Conservation (phyloP, 2,113 vertebrate genomes). For the Thinocorus orbignyianus region DNA sequence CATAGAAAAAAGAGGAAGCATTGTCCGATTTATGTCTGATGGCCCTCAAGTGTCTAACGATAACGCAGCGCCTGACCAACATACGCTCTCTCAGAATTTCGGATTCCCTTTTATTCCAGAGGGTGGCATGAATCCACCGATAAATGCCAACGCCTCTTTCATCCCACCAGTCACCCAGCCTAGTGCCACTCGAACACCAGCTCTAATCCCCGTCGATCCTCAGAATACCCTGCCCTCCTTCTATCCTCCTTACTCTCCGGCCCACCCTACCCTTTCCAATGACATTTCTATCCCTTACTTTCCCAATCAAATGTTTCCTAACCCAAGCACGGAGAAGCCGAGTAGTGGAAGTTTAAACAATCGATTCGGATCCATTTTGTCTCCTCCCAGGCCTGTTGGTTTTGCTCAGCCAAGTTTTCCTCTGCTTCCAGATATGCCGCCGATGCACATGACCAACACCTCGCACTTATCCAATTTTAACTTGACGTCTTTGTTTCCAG, state of each 20-base stretch:
- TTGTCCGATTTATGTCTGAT: constrained; percentile 94
- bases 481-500: constrained; percentile 94
- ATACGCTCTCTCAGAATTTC: constrained; percentile 91
- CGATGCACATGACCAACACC: constrained; percentile 93
- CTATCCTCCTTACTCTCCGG: constrained; percentile 96
- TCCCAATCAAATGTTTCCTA: constrained; percentile 97
- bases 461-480: constrained; percentile 97
- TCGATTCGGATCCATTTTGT: constrained; percentile 97
- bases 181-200: constrained; percentile 86
- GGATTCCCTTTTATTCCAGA: constrained; percentile 94
- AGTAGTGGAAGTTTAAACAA: constrained; percentile 89
- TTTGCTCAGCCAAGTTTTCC: constrained; percentile 96
- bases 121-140: constrained; percentile 92
- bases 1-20: constrained; percentile 88
- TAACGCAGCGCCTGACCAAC: constrained; percentile 87
- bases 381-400: constrained; percentile 92
- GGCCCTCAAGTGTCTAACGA: constrained; percentile 87
- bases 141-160: constrained; percentile 93
- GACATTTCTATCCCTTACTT: constrained; percentile 97
- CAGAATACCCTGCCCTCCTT: constrained; percentile 95
- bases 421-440: constrained; percentile 92
- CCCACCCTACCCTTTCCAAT: constrained; percentile 92
- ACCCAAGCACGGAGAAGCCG: constrained; percentile 90
- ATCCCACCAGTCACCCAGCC: constrained; percentile 94
- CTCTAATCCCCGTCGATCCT: constrained; percentile 93